Percentiles rank a stretch among this genome's conserved stretches.
These are phyloP conservation scores for Cotesia glomerata DNA, from an alignment of 1,140 invertebrate species.

Conservation along the genomic window DNA sequence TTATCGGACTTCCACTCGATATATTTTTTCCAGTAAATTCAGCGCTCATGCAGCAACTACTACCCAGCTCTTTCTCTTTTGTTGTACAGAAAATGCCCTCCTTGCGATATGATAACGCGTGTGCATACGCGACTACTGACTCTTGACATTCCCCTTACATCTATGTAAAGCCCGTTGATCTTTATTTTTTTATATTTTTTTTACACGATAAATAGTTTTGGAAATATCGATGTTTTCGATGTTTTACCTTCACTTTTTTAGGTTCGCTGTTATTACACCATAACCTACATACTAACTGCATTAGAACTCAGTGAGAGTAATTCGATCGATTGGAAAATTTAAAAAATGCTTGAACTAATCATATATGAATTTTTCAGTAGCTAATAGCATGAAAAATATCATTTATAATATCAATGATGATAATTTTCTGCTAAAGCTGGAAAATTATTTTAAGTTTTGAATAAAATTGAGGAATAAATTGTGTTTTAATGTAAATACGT, in stretches of 20 bases:
- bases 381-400: too few relatives aligned
- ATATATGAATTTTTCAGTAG: neutral
- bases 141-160: too few relatives aligned
- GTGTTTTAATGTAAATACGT: neutral
- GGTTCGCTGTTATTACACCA: neutral
- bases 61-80: neutral
- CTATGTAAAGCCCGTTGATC: too few relatives aligned
- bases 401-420: too few relatives aligned
- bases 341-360: neutral
- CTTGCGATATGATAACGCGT: neutral
- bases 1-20: slow-evolving; percentile 29
- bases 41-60: neutral
- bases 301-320: neutral
- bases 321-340: slow-evolving; percentile 1
- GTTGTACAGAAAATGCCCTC: neutral
- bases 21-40: slow-evolving; percentile 30
- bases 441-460: too few relatives aligned
- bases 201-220: too few relatives aligned
- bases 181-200: too few relatives aligned
- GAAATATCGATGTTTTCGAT: too few relatives aligned
- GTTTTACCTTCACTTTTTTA: neutral
- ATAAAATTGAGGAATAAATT: too few relatives aligned
- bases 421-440: too few relatives aligned
- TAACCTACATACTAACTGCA: neutral
- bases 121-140: neutral